Evolutionary conservation across 2,113 vertebrate genomes (phyloP).

Genomic region (Planiliza haematocheilus): DNA sequence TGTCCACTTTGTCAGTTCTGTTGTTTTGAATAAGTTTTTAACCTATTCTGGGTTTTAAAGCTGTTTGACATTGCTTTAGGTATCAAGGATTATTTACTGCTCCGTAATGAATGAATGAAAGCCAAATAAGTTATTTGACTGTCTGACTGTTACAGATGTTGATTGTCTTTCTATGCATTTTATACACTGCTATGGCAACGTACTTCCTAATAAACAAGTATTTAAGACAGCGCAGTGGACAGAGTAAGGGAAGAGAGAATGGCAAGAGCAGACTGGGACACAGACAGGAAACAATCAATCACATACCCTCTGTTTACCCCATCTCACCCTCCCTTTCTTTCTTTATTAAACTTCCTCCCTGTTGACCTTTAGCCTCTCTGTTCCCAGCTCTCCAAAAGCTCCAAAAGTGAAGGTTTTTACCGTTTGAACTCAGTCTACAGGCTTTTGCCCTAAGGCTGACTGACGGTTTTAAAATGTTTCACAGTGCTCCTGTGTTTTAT

Average conservation of each 20-base stretch:
- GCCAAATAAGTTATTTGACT: slow-evolving; percentile 29
- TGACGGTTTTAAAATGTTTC: slow-evolving; percentile 55
- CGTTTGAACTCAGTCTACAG: slow-evolving; percentile 52
- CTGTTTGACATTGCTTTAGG: slow-evolving; percentile 32
- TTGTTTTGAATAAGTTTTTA: slow-evolving; percentile 51
- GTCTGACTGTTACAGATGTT: not conserved
- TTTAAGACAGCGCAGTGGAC: slow-evolving; percentile 10
- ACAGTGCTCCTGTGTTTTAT: too few species aligned
- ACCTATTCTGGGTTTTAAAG: slow-evolving; percentile 19
- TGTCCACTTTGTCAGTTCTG: slow-evolving; percentile 49
- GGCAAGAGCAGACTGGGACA: slow-evolving; percentile 32
- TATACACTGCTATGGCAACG: slow-evolving; percentile 18
- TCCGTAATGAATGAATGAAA: slow-evolving; percentile 41
- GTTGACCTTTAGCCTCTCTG: slow-evolving; percentile 60
- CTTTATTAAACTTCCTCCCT: slow-evolving; percentile 77
- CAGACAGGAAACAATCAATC: slow-evolving; percentile 79
- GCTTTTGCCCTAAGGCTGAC: slow-evolving; percentile 44
- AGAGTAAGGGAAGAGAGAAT: slow-evolving; percentile 33
- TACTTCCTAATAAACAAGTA: slow-evolving; percentile 17
- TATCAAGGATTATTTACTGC: slow-evolving; percentile 11
- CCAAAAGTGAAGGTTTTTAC: slow-evolving; percentile 54
- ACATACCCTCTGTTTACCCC: slow-evolving; percentile 13
- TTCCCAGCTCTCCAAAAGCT: slow-evolving; percentile 41
- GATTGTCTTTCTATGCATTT: not conserved
- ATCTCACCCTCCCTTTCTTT: slow-evolving; percentile 45